Percentiles rank a stretch among this genome's conserved stretches.
Evolutionary conservation across 1,140 invertebrate species (phyloP).

Genomic region (Scaptodrosophila lebanonensis): DNA sequence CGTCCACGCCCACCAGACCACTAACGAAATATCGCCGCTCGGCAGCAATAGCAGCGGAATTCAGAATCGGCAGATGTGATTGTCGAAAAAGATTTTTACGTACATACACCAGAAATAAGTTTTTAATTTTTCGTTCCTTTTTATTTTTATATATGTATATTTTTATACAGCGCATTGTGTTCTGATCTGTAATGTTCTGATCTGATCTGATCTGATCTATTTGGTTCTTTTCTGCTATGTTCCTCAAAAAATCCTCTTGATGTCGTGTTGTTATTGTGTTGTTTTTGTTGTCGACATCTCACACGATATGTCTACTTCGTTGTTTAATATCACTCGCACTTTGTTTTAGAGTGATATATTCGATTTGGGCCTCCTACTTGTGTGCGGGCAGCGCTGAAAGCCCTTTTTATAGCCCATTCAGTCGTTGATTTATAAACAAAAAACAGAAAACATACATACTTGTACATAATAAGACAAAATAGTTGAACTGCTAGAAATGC

Average conservation of each 20-base stretch:
- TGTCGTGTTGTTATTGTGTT: constrained; percentile 6
- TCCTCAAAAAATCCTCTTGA: too few species aligned
- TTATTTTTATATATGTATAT: constrained; percentile 54
- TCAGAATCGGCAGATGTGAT: constrained; percentile 22
- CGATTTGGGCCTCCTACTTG: constrained; percentile 37
- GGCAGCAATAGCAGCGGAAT: constrained; percentile 10
- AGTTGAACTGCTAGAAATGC: too few species aligned
- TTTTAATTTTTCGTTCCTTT: constrained; percentile 32
- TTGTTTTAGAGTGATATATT: constrained; percentile 58
- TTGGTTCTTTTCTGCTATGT: too few species aligned
- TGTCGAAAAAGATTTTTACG: constrained; percentile 33
- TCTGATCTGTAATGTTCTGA: too few species aligned
- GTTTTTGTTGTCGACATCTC: background rate
- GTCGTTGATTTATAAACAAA: constrained; percentile 1
- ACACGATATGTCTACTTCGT: constrained; percentile 15
- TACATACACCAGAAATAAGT: too few species aligned
- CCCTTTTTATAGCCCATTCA: constrained; percentile 28
- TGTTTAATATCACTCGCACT: constrained; percentile 56
- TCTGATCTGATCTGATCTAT: too few species aligned
- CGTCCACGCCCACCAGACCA: constrained; percentile 13
- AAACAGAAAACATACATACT: constrained; percentile 16
- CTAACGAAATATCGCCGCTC: too few species aligned
- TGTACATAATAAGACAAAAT: too few species aligned
- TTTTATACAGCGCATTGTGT: constrained; percentile 11
- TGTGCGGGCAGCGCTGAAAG: constrained; percentile 47